Evolutionary conservation across 2,797 vertebrate species (phyloP).

Genomic region (Microctenopoma stevenorrisi): DNA sequence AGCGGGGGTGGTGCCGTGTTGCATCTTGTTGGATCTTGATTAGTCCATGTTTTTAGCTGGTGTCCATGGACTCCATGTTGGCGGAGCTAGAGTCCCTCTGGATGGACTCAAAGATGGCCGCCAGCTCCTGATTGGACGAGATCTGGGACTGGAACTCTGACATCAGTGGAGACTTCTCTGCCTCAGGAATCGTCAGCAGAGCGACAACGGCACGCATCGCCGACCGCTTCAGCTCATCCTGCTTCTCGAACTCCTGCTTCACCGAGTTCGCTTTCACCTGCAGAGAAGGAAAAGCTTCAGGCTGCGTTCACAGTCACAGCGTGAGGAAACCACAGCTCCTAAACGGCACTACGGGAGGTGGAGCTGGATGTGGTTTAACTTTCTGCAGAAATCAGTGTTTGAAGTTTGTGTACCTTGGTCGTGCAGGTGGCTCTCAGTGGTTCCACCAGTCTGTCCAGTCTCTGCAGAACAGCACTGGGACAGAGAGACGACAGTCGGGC

Average conservation of each 20-base stretch:
- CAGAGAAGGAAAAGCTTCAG: neutral
- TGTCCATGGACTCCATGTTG: conserved; percentile 99
- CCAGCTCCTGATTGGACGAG: conserved; percentile 97
- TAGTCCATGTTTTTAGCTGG: conserved; percentile 87
- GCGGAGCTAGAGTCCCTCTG: conserved; percentile 98
- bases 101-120: conserved; percentile 99
- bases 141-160: conserved; percentile 99
- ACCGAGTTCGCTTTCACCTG: conserved; percentile 99
- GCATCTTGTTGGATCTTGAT: conserved; percentile 57
- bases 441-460: conserved; percentile 95
- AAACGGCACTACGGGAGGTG: no score
- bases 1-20: conserved; percentile 68
- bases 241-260: conserved; percentile 99
- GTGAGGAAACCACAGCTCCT: no score
- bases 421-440: conserved; percentile 97
- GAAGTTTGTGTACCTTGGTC: conserved; percentile 87
- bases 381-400: no score
- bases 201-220: conserved; percentile 98
- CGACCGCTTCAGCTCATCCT: conserved; percentile 97
- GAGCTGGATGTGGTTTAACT: no score
- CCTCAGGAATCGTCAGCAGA: conserved; percentile 97
- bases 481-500: conserved; percentile 90
- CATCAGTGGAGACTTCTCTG: conserved; percentile 98
- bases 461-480: conserved; percentile 95
- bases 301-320: neutral